phyloP scores from a whole-genome alignment of 2,888 invertebrate genomes.

The Ectropis crepuscularia region DNA sequence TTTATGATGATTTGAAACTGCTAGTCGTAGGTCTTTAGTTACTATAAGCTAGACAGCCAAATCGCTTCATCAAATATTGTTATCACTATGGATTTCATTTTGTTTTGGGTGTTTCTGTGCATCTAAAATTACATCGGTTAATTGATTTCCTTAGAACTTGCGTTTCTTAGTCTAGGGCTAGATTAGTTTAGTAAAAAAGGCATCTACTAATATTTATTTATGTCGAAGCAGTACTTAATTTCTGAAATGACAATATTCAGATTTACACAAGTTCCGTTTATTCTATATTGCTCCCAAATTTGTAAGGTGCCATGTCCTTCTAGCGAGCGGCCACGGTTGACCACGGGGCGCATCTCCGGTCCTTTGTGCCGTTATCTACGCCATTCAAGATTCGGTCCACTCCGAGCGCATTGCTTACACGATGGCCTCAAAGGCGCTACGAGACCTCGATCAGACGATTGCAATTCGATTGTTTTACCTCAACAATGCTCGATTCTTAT shows the following conservation, averaged over 20 bases:
- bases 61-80: too few species aligned
- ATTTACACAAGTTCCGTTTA: constrained; percentile 7
- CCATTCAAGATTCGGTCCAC: constrained; percentile 81
- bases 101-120: too few species aligned
- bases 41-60: too few species aligned
- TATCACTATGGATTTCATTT: too few species aligned
- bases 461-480: constrained; percentile 49
- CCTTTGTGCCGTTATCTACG: constrained; percentile 79
- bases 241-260: background rate
- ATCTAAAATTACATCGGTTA: too few species aligned
- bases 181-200: too few species aligned
- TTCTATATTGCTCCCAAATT: constrained; percentile 23
- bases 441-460: constrained; percentile 45
- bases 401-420: constrained; percentile 50
- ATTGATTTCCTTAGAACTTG: too few species aligned
- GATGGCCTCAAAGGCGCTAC: constrained; percentile 43
- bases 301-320: constrained; percentile 63
- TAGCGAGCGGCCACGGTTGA: constrained; percentile 51
- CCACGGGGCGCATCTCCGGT: constrained; percentile 74
- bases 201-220: too few species aligned
- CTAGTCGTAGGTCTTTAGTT: too few species aligned
- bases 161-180: too few species aligned
- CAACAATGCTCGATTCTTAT: constrained; percentile 44
- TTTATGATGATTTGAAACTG: too few species aligned
- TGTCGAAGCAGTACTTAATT: too few species aligned